These are phyloP conservation scores for Eclectus roratus DNA, from an alignment of 2,113 vertebrate genomes.

Conservation along the genomic window DNA sequence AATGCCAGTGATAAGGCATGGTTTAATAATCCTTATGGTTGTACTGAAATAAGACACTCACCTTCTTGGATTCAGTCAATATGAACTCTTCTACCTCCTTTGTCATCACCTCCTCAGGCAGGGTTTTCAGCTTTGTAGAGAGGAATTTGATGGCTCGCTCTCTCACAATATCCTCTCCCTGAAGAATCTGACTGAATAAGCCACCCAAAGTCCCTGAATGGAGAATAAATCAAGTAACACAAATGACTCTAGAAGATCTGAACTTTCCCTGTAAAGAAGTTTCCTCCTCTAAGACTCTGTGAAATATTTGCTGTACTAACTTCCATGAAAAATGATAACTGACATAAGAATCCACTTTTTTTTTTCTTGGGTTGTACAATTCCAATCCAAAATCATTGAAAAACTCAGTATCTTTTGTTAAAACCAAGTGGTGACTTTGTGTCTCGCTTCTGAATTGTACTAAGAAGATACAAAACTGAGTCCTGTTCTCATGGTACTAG, in stretches of 20 bases:
- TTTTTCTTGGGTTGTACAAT: not conserved
- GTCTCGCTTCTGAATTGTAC: not conserved
- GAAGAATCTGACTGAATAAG: conserved; percentile 97
- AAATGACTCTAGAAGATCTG: not conserved
- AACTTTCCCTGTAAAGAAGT: not conserved
- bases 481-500: not conserved
- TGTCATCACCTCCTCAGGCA: conserved; percentile 92
- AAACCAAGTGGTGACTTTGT: not conserved
- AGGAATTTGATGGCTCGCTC: conserved; percentile 96
- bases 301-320: not conserved
- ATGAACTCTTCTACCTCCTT: conserved; percentile 96
- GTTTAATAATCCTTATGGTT: not conserved
- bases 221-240: not conserved
- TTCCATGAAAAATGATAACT: rapidly evolving
- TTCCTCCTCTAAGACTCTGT: not conserved
- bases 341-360: not conserved
- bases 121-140: conserved; percentile 88
- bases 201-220: conserved; percentile 90
- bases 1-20: not conserved
- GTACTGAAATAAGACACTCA: conserved; percentile 15
- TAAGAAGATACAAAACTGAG: not conserved
- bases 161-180: conserved; percentile 95
- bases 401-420: not conserved
- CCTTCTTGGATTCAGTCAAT: conserved; percentile 93
- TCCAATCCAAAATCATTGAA: not conserved